Base-by-base conservation (phyloP, 2,113 vertebrate species). In the Rhynchopsitta pachyrhyncha region DNA sequence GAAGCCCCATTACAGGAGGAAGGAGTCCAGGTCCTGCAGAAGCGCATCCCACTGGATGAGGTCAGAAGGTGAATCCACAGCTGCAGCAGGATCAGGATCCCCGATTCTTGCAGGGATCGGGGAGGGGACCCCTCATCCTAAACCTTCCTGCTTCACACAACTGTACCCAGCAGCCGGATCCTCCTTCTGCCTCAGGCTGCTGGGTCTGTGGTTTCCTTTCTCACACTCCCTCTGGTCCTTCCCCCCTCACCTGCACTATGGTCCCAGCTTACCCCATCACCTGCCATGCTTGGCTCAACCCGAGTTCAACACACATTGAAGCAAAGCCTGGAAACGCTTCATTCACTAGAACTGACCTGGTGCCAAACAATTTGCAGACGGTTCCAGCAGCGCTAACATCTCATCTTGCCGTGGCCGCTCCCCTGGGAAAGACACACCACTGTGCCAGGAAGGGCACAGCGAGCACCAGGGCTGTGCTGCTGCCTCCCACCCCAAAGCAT, bases 141-240 rank as follows among this genome's bases (percentile, higher is more conserved):
- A 78, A 50, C 31, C 42, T 44, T 81, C 42, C 46, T 33, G 29
- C 62, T 86, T 68, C 24, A 33, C 15, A 4, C 25, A 55, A 47
- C 55, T 1, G 0, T 20, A 42, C 63, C 53, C 42, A 35, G 78
- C 4, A 1, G 33, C 31, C 10, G 1, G 68, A 25, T 80, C 67
- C 13, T 81, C 37, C 59, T 1, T 0, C 16, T 0, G 0, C n/a
- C 70, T 82, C 52, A 7, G 50, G 52, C 52, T 92, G 73, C 47
- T 42, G 55, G 27, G 44, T 50, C 67, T 95, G 91, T 66, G 85
- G 88, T 80, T 93, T 92, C 69, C 50, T 91, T 94, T 91, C 82
- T 93, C 64, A 85, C 60, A 24, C 66, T 88, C 35, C n/a, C 6
- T 20, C 63, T 55, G 46, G 37, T 83, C 46, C 33, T 75, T 25